A percentile compares a stretch with the other conserved stretches of the same genome.
phyloP scores from a whole-genome alignment of 2,888 invertebrate genomes.

The Elysia crispata region DNA sequence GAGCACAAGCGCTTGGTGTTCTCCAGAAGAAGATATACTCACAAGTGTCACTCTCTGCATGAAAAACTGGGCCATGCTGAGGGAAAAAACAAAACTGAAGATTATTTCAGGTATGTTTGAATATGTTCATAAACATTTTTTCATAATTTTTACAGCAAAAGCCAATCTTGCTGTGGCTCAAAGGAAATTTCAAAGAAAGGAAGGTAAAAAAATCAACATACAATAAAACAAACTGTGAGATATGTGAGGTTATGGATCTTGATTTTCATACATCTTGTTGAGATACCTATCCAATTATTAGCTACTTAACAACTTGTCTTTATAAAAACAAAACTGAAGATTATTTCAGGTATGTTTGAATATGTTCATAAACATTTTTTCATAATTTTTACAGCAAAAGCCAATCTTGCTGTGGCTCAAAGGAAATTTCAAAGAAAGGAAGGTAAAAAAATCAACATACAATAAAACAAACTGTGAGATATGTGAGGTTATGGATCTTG shows the following conservation, averaged over 20 bases:
- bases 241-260: not conserved
- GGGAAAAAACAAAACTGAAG: not conserved
- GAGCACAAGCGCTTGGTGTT: constrained; percentile 73
- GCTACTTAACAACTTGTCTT: too few species aligned
- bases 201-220: not conserved
- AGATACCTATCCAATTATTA: too few species aligned
- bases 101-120: too few species aligned
- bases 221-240: not conserved
- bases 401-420: not conserved
- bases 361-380: not conserved
- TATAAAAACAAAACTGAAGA: not conserved
- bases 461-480: not conserved
- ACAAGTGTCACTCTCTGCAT: constrained; percentile 68
- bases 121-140: too few species aligned
- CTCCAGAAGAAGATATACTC: constrained; percentile 73
- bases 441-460: not conserved
- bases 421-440: not conserved
- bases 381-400: not conserved
- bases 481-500: not conserved
- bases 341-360: too few species aligned
- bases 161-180: not conserved
- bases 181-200: not conserved
- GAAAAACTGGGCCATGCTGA: constrained; percentile 61
- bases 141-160: not conserved
- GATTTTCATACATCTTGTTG: constrained; percentile 9